Conservation (phyloP, 2,797 vertebrate species). For the Tangara arthus region DNA sequence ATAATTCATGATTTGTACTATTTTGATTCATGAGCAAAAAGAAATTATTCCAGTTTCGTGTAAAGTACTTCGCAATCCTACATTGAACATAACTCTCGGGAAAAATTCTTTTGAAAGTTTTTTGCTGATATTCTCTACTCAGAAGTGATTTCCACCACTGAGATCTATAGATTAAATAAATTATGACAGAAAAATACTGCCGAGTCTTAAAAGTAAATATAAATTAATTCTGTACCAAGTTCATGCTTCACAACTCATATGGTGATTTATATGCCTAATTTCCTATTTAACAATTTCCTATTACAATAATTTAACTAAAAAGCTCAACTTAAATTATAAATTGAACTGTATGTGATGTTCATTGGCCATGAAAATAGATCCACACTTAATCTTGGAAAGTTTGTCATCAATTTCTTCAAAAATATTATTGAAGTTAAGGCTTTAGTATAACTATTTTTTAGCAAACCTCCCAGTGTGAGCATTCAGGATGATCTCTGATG, state of each 20-base stretch:
- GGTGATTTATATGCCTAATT: neutral
- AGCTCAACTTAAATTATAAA: neutral
- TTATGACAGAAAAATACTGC: neutral
- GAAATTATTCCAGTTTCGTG: neutral
- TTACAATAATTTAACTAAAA: neutral
- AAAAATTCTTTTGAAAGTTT: neutral
- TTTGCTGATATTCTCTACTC: neutral
- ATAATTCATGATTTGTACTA: neutral
- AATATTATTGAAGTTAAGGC: neutral
- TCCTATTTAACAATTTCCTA: neutral
- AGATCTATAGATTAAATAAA: neutral
- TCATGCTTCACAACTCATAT: neutral
- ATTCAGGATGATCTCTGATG: fast-evolving
- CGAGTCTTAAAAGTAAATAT: neutral
- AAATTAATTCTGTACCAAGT: neutral
- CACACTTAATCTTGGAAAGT: neutral
- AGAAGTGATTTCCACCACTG: neutral
- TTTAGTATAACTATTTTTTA: neutral
- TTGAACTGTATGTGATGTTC: neutral
- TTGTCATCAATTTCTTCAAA: neutral
- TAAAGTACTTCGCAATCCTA: neutral
- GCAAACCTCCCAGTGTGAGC: too few relatives aligned
- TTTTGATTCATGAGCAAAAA: neutral
- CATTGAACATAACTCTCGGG: neutral
- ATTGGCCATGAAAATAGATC: neutral